phyloP scores from a whole-genome alignment of 2,888 invertebrate genomes.

The Deilephila elpenor region DNA sequence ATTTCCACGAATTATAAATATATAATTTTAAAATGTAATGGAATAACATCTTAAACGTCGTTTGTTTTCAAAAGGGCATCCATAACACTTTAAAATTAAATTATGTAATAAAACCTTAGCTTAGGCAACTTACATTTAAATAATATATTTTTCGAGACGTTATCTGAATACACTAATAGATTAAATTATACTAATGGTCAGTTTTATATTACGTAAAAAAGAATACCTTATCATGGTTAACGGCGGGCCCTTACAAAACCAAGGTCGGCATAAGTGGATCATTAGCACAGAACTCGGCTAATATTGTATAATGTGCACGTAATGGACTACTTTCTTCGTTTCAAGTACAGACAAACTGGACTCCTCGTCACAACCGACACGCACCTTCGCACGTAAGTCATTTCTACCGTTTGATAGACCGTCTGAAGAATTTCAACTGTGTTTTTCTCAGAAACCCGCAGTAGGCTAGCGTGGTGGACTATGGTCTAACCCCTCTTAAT shows the following conservation, averaged over 20 bases:
- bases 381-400: background rate
- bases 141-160: background rate
- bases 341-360: conserved; percentile 4
- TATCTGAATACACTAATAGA: background rate
- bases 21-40: too few relatives aligned
- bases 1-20: too few relatives aligned
- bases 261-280: conserved; percentile 28
- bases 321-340: conserved; percentile 26
- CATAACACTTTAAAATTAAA: too few relatives aligned
- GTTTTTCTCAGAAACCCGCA: too few relatives aligned
- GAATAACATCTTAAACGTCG: too few relatives aligned
- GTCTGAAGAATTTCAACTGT: background rate
- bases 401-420: background rate
- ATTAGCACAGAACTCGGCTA: conserved; percentile 7
- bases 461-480: too few relatives aligned
- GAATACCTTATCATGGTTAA: background rate
- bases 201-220: background rate
- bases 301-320: conserved; percentile 31
- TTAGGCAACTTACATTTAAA: background rate
- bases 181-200: background rate
- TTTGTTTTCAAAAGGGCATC: too few relatives aligned
- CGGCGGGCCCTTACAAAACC: background rate
- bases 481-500: too few relatives aligned
- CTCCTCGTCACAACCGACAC: background rate
- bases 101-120: too few relatives aligned